Percentiles rank a stretch among this genome's conserved stretches.
Evolutionary conservation across 2,113 vertebrate genomes (phyloP).

Genomic region (Sialia sialis): DNA sequence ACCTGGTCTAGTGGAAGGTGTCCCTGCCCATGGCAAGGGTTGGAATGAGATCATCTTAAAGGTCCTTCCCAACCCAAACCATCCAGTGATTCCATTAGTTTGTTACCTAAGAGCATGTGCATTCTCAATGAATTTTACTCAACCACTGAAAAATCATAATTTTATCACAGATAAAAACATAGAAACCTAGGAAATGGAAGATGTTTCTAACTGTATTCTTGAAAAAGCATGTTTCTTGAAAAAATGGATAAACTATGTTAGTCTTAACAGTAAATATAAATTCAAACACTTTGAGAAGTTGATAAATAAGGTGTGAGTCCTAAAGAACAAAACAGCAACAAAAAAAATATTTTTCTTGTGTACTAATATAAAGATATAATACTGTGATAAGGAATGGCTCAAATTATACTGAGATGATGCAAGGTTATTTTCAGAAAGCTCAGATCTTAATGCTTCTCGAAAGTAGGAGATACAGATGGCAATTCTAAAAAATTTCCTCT

Average conservation of each 20-base stretch:
- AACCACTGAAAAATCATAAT: neutral
- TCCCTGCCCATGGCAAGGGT: neutral
- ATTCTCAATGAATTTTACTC: neutral
- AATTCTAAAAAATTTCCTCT: slow-evolving; percentile 68
- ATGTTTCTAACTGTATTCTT: neutral
- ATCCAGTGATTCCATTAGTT: neutral
- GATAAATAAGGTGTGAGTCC: neutral
- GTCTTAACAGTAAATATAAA: neutral
- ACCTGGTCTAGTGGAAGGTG: neutral
- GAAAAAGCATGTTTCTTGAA: neutral
- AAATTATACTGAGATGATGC: neutral
- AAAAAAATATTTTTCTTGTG: neutral
- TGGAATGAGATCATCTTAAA: neutral
- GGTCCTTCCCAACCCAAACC: neutral
- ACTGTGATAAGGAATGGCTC: neutral
- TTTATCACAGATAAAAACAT: neutral
- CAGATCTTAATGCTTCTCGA: slow-evolving; percentile 47
- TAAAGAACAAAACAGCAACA: neutral
- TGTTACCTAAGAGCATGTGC: neutral
- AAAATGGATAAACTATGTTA: neutral
- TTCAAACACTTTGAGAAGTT: neutral
- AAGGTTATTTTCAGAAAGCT: slow-evolving; percentile 32
- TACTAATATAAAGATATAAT: neutral
- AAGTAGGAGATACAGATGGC: slow-evolving; percentile 67
- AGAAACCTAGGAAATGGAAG: neutral